Percentiles rank a stretch among this genome's conserved stretches.
phyloP scores from a whole-genome alignment of 2,113 vertebrate genomes.

The Holacanthus passer region DNA sequence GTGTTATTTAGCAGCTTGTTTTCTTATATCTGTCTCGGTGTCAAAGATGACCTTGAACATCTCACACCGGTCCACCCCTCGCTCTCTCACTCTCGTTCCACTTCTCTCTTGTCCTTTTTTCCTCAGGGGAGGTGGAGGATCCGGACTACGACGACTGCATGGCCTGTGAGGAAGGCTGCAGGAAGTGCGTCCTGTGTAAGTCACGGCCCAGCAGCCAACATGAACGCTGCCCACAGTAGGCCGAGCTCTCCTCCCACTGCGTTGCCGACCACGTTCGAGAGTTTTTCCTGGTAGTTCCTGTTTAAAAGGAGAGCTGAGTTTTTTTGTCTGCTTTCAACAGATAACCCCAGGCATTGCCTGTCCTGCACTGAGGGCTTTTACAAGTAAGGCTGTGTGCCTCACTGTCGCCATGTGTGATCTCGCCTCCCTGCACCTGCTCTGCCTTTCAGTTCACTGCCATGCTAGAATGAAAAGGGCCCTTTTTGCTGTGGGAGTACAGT shows the following conservation, averaged over 20 bases:
- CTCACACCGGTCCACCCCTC: not conserved
- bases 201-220: constrained; percentile 37
- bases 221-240: not conserved
- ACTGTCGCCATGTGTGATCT: constrained; percentile 63
- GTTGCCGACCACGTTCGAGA: constrained; percentile 13
- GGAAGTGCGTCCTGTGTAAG: constrained; percentile 89
- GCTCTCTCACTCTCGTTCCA: not conserved
- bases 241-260: constrained; percentile 22
- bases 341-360: constrained; percentile 89
- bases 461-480: constrained; percentile 34
- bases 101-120: not conserved
- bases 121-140: constrained; percentile 91
- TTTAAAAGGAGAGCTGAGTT: constrained; percentile 58
- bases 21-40: not conserved
- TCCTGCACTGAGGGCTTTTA: constrained; percentile 90
- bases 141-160: constrained; percentile 88
- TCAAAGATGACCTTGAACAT: constrained; percentile 17
- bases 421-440: constrained; percentile 36
- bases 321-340: constrained; percentile 84
- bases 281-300: constrained; percentile 22
- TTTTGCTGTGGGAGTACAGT: constrained; percentile 37
- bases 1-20: not conserved
- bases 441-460: constrained; percentile 36
- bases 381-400: constrained; percentile 88
- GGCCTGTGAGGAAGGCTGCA: constrained; percentile 92